These are phyloP conservation scores for Campylorhamphus procurvoides DNA, from an alignment of 2,113 vertebrate species.

Conservation along the genomic window DNA sequence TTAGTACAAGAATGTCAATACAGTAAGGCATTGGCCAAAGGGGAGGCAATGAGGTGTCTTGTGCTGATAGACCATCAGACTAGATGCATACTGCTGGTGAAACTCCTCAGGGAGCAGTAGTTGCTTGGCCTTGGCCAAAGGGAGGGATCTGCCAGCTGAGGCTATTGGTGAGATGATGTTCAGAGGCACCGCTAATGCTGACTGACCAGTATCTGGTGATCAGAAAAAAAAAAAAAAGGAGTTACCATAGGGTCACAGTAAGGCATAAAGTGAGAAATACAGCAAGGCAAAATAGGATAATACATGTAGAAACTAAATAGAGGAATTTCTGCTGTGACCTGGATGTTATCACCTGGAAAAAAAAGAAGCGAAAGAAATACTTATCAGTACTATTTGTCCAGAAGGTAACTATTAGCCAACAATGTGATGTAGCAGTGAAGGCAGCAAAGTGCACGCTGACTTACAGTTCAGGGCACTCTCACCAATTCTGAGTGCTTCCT, in stretches of 20 bases:
- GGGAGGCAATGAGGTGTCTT: background rate
- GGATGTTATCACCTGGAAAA: background rate
- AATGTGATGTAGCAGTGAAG: background rate
- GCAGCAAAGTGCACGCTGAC: background rate
- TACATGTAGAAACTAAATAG: background rate
- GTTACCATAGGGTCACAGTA: background rate
- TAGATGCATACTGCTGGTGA: background rate
- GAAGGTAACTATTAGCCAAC: background rate
- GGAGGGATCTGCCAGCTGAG: background rate
- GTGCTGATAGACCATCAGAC: background rate
- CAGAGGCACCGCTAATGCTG: rapidly evolving
- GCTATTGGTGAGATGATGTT: background rate
- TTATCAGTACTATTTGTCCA: background rate
- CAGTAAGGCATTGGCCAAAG: background rate
- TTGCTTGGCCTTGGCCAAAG: background rate
- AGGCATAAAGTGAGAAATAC: background rate
- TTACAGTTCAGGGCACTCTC: background rate
- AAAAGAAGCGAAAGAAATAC: background rate
- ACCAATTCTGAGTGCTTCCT: background rate
- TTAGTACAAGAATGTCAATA: slow-evolving; percentile 33
- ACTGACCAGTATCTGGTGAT: background rate
- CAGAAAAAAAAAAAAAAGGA: background rate
- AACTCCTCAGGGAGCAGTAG: background rate
- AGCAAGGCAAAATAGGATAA: background rate
- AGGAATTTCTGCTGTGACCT: background rate